phyloP scores from a whole-genome alignment of 2,888 invertebrate species.

The Erynnis tages region DNA sequence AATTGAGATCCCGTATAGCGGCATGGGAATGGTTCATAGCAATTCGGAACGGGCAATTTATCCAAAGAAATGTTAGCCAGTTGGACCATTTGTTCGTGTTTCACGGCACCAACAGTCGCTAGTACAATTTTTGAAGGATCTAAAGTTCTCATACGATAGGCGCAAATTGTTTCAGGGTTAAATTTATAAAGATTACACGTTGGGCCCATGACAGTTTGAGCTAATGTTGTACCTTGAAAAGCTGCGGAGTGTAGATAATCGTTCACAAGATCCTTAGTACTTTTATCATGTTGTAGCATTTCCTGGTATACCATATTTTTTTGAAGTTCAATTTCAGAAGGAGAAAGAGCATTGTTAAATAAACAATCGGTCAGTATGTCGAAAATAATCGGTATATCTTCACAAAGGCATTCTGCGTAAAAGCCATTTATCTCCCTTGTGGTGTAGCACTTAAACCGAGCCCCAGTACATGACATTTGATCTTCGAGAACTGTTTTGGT shows the following conservation, averaged over 20 bases:
- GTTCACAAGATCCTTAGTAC: slow-evolving; percentile 47
- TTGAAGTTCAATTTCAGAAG: slow-evolving; percentile 54
- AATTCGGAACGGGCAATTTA: slow-evolving; percentile 72
- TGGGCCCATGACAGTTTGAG: slow-evolving; percentile 80
- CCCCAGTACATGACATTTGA: slow-evolving; percentile 96
- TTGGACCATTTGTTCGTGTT: slow-evolving; percentile 89
- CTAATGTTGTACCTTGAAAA: slow-evolving; percentile 69
- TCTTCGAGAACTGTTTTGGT: slow-evolving; percentile 92
- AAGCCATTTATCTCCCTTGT: slow-evolving; percentile 97
- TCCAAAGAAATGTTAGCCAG: slow-evolving; percentile 86
- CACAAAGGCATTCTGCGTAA: slow-evolving; percentile 95
- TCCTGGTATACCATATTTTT: slow-evolving; percentile 56
- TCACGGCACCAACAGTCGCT: slow-evolving; percentile 95
- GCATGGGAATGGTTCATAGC: slow-evolving; percentile 65
- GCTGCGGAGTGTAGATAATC: slow-evolving; percentile 71
- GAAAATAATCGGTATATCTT: slow-evolving; percentile 92
- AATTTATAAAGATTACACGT: slow-evolving; percentile 83
- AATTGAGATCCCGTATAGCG: slow-evolving; percentile 95
- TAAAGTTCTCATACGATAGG: slow-evolving; percentile 92
- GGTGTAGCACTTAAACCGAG: slow-evolving; percentile 97
- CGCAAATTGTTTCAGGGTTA: slow-evolving; percentile 85
- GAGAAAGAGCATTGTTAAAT: slow-evolving; percentile 85
- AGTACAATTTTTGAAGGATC: slow-evolving; percentile 94
- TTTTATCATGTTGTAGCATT: slow-evolving; percentile 57
- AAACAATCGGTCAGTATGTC: slow-evolving; percentile 97